Evolutionary conservation across 1,140 invertebrate genomes (phyloP), one percentile per base, ranked within the genome.

Genomic region (Heliothis subflexa): DNA sequence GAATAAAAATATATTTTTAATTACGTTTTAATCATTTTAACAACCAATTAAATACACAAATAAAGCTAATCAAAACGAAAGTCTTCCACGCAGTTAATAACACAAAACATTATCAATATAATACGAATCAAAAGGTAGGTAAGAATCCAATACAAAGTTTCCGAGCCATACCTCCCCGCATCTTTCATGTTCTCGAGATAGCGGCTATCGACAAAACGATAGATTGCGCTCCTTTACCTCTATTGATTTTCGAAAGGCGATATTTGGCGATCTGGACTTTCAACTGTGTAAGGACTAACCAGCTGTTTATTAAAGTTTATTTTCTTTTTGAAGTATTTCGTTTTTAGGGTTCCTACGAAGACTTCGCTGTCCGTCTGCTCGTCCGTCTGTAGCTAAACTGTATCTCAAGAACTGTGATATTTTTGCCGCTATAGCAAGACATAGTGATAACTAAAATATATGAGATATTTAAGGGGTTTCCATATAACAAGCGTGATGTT

Each of bases 231-330:
- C 79, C 57, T 61, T 78, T 54, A 61, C 50, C 57, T 55, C 64
- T 81, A 78, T 77, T 78, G 68, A 78, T 81, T 78, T 78, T 80
- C 47, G 50, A 18, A 45, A 79, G 62, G 73, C 71, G 68, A 49
- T 79, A 66, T 66, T 64, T 47, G 55, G n/a, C 33, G 78, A 57
- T 74, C 52, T 74, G 77, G 77, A 28, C 55, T 59, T 40, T 16
- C n/a, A 73, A 10, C 45, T 59, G 54, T 50, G 16, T 73, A 21
- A 25, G 54, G 71, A 73, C 61, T 73, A 40, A 73, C 54, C 40
- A 61, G n/a, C 10, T 10, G 5, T 33, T 33, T 33, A 28, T 4
- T 28, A 28, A 2, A 28, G 40, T 13, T 7, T 49, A 49, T 73
- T 40, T 45, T 33, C 25, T 21, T 12, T 68, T 18, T 12, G 11